These are phyloP conservation scores for Vulpes ferrilata DNA, from an alignment of 2,113 vertebrate genomes.

Conservation along the genomic window DNA sequence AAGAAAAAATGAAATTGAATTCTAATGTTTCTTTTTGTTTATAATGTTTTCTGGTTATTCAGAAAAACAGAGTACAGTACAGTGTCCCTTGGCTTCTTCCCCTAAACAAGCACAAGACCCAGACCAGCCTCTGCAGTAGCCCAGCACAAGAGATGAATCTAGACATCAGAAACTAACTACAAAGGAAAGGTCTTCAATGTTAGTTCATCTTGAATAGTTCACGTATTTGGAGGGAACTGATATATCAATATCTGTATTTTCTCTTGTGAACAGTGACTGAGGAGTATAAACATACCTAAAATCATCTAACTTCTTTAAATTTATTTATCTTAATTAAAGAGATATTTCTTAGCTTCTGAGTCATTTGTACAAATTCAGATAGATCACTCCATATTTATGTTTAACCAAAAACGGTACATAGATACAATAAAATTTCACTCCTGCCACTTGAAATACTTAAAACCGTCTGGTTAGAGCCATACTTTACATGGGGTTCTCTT, in stretches of 20 bases:
- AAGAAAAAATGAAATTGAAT: neutral
- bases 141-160: neutral
- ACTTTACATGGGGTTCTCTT: neutral
- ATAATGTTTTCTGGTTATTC: neutral
- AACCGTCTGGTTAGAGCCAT: conserved; percentile 5
- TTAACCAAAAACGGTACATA: conserved; percentile 29
- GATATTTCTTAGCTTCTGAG: conserved; percentile 45
- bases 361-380: neutral
- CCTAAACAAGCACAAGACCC: neutral
- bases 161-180: conserved; percentile 53
- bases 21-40: neutral
- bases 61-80: neutral
- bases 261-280: neutral
- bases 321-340: conserved; percentile 64
- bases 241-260: conserved; percentile 70
- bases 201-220: conserved; percentile 56
- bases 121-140: neutral
- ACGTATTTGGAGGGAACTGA: conserved; percentile 52
- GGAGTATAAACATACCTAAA: conserved; percentile 50
- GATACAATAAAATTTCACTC: conserved; percentile 49
- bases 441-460: conserved; percentile 65
- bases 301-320: neutral
- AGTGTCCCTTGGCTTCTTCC: neutral
- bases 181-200: conserved; percentile 62
- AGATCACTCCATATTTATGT: conserved; percentile 51